Evolutionary conservation across 2,113 vertebrate species (phyloP).

Genomic region (Zapus hudsonius): DNA sequence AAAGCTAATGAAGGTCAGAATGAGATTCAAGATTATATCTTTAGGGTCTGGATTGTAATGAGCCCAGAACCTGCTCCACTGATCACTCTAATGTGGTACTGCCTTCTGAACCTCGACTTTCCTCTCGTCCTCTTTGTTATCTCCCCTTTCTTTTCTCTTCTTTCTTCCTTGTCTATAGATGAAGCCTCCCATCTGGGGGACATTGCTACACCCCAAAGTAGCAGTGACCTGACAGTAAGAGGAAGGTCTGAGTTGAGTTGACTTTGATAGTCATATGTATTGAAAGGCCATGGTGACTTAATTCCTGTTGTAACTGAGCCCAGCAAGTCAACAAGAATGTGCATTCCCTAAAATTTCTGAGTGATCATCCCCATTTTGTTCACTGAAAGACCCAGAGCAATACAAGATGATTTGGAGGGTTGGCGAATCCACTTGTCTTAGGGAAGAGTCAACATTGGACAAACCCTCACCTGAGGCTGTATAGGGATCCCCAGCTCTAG

Average conservation of each 20-base stretch:
- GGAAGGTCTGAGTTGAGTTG: background rate
- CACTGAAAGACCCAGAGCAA: background rate
- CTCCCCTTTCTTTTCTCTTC: background rate
- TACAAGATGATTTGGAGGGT: background rate
- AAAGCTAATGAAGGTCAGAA: background rate
- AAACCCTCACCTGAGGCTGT: background rate
- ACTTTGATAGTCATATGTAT: background rate
- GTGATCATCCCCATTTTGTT: conserved; percentile 2
- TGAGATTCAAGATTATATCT: background rate
- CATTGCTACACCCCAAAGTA: background rate
- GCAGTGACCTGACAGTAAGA: background rate
- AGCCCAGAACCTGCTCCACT: background rate
- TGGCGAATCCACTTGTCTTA: background rate
- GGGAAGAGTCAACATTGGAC: background rate
- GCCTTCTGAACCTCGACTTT: background rate
- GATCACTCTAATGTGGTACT: accelerated
- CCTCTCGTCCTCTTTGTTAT: background rate
- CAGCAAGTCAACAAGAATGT: background rate
- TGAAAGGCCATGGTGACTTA: background rate
- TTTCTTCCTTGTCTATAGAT: background rate
- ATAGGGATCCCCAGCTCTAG: background rate
- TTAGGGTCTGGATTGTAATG: background rate
- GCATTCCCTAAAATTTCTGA: background rate
- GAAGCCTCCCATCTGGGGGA: background rate
- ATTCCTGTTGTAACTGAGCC: background rate